Evolutionary conservation across 2,888 invertebrate species (phyloP).

Genomic region (Aphrophora alni): DNA sequence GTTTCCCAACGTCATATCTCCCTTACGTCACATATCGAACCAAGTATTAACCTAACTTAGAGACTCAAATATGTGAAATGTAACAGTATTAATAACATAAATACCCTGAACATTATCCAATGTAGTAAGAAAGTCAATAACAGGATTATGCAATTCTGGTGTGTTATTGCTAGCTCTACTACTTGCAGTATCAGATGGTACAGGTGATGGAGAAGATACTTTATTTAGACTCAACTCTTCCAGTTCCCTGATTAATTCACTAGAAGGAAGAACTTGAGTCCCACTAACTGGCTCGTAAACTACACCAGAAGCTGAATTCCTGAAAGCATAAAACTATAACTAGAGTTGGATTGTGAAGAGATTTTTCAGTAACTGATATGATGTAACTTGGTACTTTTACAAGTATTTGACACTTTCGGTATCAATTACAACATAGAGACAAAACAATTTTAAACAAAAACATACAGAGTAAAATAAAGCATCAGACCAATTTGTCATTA

Average conservation of each 20-base stretch:
- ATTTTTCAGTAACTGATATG: too few species aligned
- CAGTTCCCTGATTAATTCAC: slow-evolving; percentile 63
- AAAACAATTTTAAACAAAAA: too few species aligned
- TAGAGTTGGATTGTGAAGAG: neutral
- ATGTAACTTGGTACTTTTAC: too few species aligned
- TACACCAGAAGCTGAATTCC: slow-evolving; percentile 25
- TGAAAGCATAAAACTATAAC: too few species aligned
- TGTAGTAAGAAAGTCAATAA: neutral
- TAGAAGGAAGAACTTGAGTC: slow-evolving; percentile 48
- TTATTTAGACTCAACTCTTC: slow-evolving; percentile 61
- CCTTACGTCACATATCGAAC: too few species aligned
- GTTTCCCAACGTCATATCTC: too few species aligned
- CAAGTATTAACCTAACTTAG: too few species aligned
- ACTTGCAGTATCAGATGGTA: slow-evolving; percentile 56
- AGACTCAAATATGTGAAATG: too few species aligned
- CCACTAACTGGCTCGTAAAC: slow-evolving; percentile 37
- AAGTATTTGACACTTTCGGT: too few species aligned
- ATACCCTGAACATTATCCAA: neutral
- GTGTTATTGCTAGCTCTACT: slow-evolving; percentile 53
- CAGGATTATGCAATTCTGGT: slow-evolving; percentile 15
- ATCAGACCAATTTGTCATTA: too few species aligned
- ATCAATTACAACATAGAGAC: too few species aligned
- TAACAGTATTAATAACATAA: neutral
- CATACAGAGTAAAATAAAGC: too few species aligned
- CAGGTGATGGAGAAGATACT: slow-evolving; percentile 54